A percentile compares a stretch with the other conserved stretches of the same genome.
Evolutionary conservation across 2,113 vertebrate genomes (phyloP).

Genomic region (Mungos mungo): DNA sequence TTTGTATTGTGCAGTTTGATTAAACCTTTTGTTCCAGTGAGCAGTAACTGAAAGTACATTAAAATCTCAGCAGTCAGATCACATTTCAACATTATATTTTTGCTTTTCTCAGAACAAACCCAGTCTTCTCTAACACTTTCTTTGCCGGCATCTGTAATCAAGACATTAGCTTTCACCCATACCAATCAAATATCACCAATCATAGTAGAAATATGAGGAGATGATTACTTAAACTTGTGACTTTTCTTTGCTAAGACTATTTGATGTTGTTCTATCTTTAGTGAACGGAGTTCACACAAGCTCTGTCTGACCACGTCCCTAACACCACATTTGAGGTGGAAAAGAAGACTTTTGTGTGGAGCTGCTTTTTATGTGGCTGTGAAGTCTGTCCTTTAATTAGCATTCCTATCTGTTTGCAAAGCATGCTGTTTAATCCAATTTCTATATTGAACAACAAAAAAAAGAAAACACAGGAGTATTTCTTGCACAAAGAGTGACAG

Average conservation of each 20-base stretch:
- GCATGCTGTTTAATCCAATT: slow-evolving; percentile 43
- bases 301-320: not conserved
- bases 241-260: not conserved
- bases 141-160: slow-evolving; percentile 49
- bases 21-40: not conserved
- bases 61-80: slow-evolving; percentile 53
- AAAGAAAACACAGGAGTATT: not conserved
- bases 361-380: not conserved
- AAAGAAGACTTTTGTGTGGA: not conserved
- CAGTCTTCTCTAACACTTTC: slow-evolving; percentile 49
- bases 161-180: slow-evolving; percentile 5
- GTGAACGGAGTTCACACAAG: not conserved
- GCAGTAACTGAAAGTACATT: not conserved
- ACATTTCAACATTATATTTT: slow-evolving; percentile 42
- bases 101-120: slow-evolving; percentile 38
- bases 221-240: not conserved
- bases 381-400: slow-evolving; percentile 65
- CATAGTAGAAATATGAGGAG: not conserved
- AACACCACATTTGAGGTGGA: not conserved
- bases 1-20: not conserved
- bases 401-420: slow-evolving; percentile 63
- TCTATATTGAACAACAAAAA: slow-evolving; percentile 18
- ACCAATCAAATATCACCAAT: slow-evolving; percentile 16
- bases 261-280: not conserved
- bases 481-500: slow-evolving; percentile 31